A percentile compares a stretch with the other conserved stretches of the same genome.
These are phyloP conservation scores for Carcharodon carcharias DNA, from an alignment of 2,797 vertebrate genomes.

Conservation along the genomic window DNA sequence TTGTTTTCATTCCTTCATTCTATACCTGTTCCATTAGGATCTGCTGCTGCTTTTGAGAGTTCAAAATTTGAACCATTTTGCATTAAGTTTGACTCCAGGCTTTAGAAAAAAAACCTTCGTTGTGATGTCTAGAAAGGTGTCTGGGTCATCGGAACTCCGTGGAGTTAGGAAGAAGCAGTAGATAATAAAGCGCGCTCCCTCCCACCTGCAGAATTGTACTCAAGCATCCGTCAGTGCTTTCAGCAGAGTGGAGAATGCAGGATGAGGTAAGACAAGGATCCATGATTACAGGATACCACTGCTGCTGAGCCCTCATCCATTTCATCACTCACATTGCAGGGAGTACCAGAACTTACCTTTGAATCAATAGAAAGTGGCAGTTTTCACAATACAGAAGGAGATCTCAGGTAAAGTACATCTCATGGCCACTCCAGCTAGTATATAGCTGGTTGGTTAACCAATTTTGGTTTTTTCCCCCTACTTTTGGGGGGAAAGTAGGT, in stretches of 20 bases:
- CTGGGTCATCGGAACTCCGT: not conserved
- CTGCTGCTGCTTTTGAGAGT: not conserved
- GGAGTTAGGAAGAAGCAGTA: not conserved
- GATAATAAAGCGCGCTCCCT: not conserved
- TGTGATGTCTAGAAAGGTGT: not conserved
- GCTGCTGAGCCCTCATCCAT: not conserved
- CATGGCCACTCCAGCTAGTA: not conserved
- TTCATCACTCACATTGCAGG: not conserved
- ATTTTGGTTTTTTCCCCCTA: not conserved
- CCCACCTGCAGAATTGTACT: no score
- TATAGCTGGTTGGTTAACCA: not conserved
- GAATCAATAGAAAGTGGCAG: not conserved
- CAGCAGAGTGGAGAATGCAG: not conserved
- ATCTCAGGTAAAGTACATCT: not conserved
- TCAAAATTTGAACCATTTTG: not conserved
- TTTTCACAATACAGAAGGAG: not conserved
- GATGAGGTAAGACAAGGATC: slow-evolving; percentile 56
- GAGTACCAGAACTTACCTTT: not conserved
- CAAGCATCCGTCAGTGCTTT: not conserved
- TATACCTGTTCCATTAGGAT: not conserved
- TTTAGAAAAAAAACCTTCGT: not conserved
- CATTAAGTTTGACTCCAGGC: not conserved
- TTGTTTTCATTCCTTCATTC: not conserved
- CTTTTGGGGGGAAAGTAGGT: not conserved
- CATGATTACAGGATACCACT: slow-evolving; percentile 51